Evolutionary conservation across 2,113 vertebrate species (phyloP), one percentile per base, ranked within the genome.

Genomic region (Loxodonta africana): DNA sequence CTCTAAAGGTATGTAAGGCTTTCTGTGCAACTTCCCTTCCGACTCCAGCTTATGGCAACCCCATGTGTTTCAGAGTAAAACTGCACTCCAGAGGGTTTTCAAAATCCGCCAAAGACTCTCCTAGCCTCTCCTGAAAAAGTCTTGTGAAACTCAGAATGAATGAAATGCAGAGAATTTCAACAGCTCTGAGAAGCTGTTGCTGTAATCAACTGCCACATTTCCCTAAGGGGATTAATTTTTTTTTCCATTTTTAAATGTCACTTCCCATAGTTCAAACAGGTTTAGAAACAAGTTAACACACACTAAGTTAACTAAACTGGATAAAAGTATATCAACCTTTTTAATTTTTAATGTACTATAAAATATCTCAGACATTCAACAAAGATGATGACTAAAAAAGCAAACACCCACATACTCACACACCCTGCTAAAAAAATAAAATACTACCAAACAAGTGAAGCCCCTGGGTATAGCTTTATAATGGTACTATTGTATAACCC

Each of bases 101-200:
- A 37, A 81, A 37, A 77, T 57, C 69, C 85, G 41, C 33, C 15
- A 81, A 94, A 80, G 73, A 46, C 57, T 90, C 71, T 57, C n/a
- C 67, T 0, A 76, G 41, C 14, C 48, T 91, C 60, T 78, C n/a
- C 44, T 23, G 33, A 83, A 78, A 96, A 86, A 57, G 3, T 62
- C 15, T 44, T 65, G 18, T 81, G 57, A 95, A 91, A 81, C 10
- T 84, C 78, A 81, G 21, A 87, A 81, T 14, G 76, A 71, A 51
- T 53, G 10, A 85, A 3, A 92, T 10, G 51, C 63, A 74, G 78
- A 83, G 83, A 95, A 95, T 95, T 91, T 69, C 90, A 93, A 57
- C 17, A 88, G 51, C 86, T 67, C 63, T 87, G 17, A 37, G 23
- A 96, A 14, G 77, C 53, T 87, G 67, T 1, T 80, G 44, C 46